Conservation (phyloP, 37 sponge, comb jelly and placozoan species). For the Halichondria panicea region DNA sequence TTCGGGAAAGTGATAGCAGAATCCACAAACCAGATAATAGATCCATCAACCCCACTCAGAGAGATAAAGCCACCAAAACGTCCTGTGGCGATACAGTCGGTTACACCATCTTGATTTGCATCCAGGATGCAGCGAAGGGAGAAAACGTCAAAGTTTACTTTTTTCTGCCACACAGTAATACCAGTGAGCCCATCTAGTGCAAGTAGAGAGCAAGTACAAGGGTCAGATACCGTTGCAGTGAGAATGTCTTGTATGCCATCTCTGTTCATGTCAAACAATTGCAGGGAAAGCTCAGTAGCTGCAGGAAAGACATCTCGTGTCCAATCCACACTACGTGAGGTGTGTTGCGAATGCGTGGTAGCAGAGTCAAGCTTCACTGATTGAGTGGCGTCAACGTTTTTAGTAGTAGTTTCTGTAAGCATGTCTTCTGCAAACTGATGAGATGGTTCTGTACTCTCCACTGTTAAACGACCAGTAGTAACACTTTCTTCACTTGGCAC, state of each 20-base stretch:
- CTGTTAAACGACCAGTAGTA: no score
- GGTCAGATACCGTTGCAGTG: conserved; percentile 5
- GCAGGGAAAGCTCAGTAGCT: conserved; percentile 33
- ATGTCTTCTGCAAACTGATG: no score
- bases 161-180: conserved; percentile 31
- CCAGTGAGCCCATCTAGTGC: conserved; percentile 64
- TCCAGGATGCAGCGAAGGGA: conserved; percentile 57
- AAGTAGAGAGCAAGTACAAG: conserved; percentile 31
- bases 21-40: conserved; percentile 68
- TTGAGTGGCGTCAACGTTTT: neutral
- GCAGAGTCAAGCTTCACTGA: neutral
- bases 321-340: no score
- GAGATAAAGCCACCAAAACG: conserved; percentile 39
- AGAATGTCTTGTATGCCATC: conserved; percentile 59
- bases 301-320: conserved; percentile 16
- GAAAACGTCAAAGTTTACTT: conserved; percentile 32
- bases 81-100: conserved; percentile 71
- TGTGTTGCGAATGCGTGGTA: conserved; percentile 2
- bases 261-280: conserved; percentile 55
- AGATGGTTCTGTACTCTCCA: no score
- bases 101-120: conserved; percentile 46
- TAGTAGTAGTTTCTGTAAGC: neutral
- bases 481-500: no score
- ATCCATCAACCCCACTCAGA: conserved; percentile 35
- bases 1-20: conserved; percentile 2